Evolutionary conservation across 1,140 invertebrate species (phyloP).

Genomic region (Lutraria rhynchaena): DNA sequence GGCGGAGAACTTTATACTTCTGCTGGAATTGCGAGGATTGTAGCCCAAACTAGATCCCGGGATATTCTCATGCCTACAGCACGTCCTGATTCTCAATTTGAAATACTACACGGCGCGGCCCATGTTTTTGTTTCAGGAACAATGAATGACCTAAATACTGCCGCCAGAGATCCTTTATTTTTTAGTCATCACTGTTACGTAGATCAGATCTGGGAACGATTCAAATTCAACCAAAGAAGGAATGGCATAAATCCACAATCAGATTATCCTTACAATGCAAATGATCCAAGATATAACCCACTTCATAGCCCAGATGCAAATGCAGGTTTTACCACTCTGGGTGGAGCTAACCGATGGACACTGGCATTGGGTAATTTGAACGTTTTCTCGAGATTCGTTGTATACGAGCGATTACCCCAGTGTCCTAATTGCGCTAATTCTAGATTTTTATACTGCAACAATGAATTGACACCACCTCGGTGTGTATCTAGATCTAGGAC

Average conservation of each 20-base stretch:
- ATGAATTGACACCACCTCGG: constrained; percentile 4
- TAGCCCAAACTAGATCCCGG: constrained; percentile 45
- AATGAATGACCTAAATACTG: constrained; percentile 71
- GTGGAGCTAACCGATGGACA: constrained; percentile 12
- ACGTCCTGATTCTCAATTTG: constrained; percentile 65
- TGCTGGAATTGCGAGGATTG: constrained; percentile 50
- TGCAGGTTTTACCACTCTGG: constrained; percentile 67
- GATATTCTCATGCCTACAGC: constrained; percentile 61
- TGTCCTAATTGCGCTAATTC: constrained; percentile 72
- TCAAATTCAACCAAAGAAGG: constrained; percentile 64
- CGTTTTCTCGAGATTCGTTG: constrained; percentile 54
- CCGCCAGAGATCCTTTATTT: constrained; percentile 80
- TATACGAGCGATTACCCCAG: constrained; percentile 67
- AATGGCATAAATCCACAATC: constrained; percentile 58
- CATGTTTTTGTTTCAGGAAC: constrained; percentile 73
- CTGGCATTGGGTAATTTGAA: constrained; percentile 67
- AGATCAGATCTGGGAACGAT: constrained; percentile 77
- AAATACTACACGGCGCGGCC: constrained; percentile 68
- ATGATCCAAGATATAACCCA: constrained; percentile 29
- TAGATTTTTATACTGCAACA: constrained; percentile 59
- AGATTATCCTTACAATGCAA: constrained; percentile 45
- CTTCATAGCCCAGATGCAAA: constrained; percentile 49
- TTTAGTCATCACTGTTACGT: constrained; percentile 82
- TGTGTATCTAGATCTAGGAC: constrained; percentile 52
- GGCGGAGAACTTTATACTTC: constrained; percentile 46